Evolutionary conservation across 2,797 vertebrate species (phyloP).

Genomic region (Lerista edwardsae): DNA sequence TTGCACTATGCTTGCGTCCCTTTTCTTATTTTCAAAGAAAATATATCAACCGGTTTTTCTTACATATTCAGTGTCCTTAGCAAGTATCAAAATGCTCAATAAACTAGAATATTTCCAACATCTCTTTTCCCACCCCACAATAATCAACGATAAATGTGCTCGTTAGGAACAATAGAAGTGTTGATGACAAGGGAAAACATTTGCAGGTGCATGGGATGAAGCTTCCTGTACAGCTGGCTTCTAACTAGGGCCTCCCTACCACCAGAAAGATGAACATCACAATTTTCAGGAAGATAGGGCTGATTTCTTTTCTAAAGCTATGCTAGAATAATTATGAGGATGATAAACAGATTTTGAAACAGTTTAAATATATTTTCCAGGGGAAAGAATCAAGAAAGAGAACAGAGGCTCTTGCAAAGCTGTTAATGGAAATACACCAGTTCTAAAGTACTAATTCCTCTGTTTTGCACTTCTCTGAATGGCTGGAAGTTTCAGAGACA

Average conservation of each 20-base stretch:
- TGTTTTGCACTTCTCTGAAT: neutral
- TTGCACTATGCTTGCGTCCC: neutral
- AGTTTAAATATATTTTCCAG: conserved; percentile 14
- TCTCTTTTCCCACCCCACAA: neutral
- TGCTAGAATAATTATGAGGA: conserved; percentile 30
- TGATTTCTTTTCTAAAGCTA: conserved; percentile 46
- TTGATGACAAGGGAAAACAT: conserved; percentile 44
- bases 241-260: conserved; percentile 22
- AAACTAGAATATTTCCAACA: conserved; percentile 25
- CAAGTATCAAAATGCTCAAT: conserved; percentile 30
- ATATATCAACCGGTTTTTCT: neutral
- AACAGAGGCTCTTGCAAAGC: conserved; percentile 35
- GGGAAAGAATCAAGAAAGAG: conserved; percentile 31
- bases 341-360: conserved; percentile 25
- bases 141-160: conserved; percentile 34
- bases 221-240: conserved; percentile 39
- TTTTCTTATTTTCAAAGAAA: neutral
- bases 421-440: neutral
- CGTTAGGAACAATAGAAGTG: conserved; percentile 41
- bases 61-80: neutral
- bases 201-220: conserved; percentile 19
- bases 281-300: conserved; percentile 32
- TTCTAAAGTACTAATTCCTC: conserved; percentile 23
- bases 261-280: conserved; percentile 37
- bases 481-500: neutral